These are phyloP conservation scores for Umimayanthus kanabou DNA, from an alignment of 92 coral and sea anemone species.

Conservation along the genomic window DNA sequence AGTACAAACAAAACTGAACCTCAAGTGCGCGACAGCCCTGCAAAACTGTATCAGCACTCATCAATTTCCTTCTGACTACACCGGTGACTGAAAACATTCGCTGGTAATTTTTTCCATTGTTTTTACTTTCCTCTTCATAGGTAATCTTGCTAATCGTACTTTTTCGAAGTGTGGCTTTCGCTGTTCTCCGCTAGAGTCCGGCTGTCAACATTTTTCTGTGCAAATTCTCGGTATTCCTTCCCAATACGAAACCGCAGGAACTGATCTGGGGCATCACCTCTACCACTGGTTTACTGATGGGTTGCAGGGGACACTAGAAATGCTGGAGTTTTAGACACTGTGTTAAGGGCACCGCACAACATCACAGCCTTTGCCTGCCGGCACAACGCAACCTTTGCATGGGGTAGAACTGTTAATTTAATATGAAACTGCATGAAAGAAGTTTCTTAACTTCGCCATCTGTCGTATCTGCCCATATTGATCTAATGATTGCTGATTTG, in stretches of 20 bases:
- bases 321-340: slow-evolving; percentile 1
- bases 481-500: not conserved
- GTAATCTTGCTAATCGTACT: not conserved
- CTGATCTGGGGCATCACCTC: not conserved
- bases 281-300: not conserved
- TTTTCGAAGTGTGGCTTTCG: not conserved
- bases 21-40: too few relatives aligned
- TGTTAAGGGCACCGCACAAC: slow-evolving; percentile 19
- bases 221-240: not conserved
- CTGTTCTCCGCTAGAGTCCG: not conserved
- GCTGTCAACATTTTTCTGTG: not conserved
- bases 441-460: slow-evolving; percentile 20
- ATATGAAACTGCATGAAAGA: slow-evolving; percentile 42
- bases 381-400: slow-evolving; percentile 70
- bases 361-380: slow-evolving; percentile 56
- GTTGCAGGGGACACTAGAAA: not conserved
- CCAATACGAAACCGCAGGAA: not conserved
- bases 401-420: slow-evolving; percentile 63
- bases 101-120: too few relatives aligned
- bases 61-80: too few relatives aligned
- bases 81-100: too few relatives aligned
- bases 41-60: too few relatives aligned
- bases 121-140: too few relatives aligned
- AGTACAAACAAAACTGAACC: too few relatives aligned
- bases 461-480: not conserved